Conservation (phyloP, 1,140 invertebrate species). For the Solen grandis region DNA sequence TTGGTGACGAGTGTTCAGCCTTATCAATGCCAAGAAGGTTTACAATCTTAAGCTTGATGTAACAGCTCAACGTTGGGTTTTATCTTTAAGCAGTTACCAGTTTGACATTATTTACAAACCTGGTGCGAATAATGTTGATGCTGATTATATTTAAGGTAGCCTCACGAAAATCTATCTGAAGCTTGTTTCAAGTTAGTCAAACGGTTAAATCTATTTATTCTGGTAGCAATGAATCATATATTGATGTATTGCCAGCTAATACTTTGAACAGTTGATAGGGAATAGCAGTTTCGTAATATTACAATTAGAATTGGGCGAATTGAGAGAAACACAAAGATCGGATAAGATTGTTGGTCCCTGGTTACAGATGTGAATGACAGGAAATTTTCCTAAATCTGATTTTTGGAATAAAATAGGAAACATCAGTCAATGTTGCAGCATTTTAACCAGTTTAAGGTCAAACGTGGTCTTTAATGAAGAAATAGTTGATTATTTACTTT, state of each 20-base stretch:
- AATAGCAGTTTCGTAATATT: too few relatives aligned
- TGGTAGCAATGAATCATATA: too few relatives aligned
- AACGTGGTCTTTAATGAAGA: not conserved
- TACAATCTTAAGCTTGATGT: too few relatives aligned
- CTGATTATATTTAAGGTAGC: not conserved
- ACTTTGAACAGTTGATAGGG: too few relatives aligned
- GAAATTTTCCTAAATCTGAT: not conserved
- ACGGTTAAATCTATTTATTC: not conserved
- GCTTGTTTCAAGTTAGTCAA: not conserved
- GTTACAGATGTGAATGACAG: not conserved
- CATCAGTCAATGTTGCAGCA: not conserved
- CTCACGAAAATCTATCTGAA: not conserved
- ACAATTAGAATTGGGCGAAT: constrained; percentile 26
- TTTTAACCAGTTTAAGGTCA: not conserved
- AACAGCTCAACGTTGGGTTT: not conserved
- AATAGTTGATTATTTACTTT: constrained; percentile 11
- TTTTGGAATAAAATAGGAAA: not conserved
- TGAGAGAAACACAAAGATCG: constrained; percentile 9
- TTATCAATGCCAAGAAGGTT: too few relatives aligned
- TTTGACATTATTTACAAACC: too few relatives aligned
- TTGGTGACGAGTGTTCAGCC: too few relatives aligned
- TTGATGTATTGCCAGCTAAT: too few relatives aligned
- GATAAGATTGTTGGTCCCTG: constrained; percentile 3
- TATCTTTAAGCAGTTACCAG: not conserved
- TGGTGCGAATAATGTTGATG: not conserved